A percentile compares a stretch with the other conserved stretches of the same genome.
Conservation (phyloP, 2,113 vertebrate species). For the Dromas ardeola region DNA sequence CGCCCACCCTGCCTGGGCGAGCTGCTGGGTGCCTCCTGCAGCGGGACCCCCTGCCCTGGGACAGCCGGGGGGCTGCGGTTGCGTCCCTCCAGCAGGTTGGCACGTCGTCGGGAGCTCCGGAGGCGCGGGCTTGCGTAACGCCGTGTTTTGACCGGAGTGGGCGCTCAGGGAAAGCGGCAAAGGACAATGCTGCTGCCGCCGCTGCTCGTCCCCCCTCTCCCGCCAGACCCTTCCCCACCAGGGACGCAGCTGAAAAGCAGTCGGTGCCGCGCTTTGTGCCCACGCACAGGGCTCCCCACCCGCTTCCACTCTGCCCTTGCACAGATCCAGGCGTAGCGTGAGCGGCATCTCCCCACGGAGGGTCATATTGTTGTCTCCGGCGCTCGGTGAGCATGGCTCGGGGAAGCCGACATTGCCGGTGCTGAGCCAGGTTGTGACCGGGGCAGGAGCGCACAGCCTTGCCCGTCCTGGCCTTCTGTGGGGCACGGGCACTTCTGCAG, state of each 20-base stretch:
- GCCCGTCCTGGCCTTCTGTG: background rate
- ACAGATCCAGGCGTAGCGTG: fast-evolving
- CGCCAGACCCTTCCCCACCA: background rate
- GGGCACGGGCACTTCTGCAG: background rate
- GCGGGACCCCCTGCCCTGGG: background rate
- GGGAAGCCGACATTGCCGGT: background rate
- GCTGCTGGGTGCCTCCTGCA: background rate
- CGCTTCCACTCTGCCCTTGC: background rate
- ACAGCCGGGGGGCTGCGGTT: background rate
- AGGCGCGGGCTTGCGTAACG: background rate
- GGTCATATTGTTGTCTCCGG: background rate
- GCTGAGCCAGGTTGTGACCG: background rate
- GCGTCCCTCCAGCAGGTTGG: background rate
- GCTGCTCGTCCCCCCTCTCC: background rate
- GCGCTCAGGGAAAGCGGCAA: background rate
- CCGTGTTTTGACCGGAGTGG: background rate
- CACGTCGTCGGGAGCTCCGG: background rate
- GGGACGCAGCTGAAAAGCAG: background rate
- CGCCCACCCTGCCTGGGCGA: background rate
- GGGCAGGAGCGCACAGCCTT: background rate
- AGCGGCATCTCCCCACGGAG: background rate
- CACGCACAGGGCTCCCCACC: fast-evolving
- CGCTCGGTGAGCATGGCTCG: fast-evolving
- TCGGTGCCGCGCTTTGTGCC: background rate
- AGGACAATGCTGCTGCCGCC: background rate